phyloP scores from a whole-genome alignment of 1,140 invertebrate species.

The Diorhabda elongata region DNA sequence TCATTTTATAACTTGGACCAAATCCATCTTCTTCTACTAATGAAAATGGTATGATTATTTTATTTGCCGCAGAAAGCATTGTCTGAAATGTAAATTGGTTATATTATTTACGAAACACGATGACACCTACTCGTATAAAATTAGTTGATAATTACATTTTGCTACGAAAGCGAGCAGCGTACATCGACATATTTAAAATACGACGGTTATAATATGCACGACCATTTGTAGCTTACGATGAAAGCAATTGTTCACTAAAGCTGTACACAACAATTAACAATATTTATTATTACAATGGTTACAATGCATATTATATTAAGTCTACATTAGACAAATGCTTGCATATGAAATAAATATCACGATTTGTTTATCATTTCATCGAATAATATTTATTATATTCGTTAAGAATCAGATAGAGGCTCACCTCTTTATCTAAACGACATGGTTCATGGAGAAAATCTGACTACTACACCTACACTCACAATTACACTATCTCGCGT shows the following conservation, averaged over 20 bases:
- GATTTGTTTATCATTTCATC: conserved; percentile 27
- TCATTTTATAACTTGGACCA: no score
- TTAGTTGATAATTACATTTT: conserved; percentile 8
- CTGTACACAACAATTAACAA: conserved; percentile 45
- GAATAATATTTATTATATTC: conserved; percentile 13
- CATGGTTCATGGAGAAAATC: not conserved
- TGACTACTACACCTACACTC: no score
- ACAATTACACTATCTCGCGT: no score
- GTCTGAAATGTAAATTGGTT: no score
- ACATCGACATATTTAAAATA: conserved; percentile 30
- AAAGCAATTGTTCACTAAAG: conserved; percentile 38
- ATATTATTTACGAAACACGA: no score
- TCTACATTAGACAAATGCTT: conserved; percentile 11
- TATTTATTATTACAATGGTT: conserved; percentile 41
- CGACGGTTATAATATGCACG: conserved; percentile 44
- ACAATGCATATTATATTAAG: conserved; percentile 42
- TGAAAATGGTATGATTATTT: no score
- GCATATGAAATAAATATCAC: conserved; percentile 10
- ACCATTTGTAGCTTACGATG: conserved; percentile 37
- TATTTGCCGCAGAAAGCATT: no score
- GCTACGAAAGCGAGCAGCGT: not conserved
- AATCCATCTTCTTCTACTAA: no score
- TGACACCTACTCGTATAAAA: conserved; percentile 15
- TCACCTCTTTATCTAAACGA: no score
- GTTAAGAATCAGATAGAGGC: no score